These are phyloP conservation scores for Otolemur crassicaudatus DNA, from an alignment of 2,797 vertebrate species.

Conservation along the genomic window DNA sequence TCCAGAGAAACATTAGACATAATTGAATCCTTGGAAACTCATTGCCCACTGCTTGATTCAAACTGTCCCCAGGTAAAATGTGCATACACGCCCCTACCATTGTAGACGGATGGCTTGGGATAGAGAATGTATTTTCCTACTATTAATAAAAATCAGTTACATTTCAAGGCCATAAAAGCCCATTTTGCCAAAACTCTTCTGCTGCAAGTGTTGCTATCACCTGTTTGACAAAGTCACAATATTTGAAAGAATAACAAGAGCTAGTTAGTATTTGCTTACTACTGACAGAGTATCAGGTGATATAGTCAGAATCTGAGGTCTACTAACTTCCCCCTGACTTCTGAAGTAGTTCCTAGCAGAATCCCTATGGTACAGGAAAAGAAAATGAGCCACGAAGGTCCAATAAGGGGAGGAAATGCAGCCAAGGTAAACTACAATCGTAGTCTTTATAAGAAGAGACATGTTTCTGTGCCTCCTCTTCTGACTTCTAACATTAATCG, in stretches of 20 bases:
- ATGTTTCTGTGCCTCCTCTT: neutral
- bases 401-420: neutral
- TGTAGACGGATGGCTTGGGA: neutral
- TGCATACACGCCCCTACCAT: neutral
- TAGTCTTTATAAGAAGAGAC: neutral
- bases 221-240: slow-evolving; percentile 2
- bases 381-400: neutral
- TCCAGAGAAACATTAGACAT: neutral
- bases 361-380: neutral
- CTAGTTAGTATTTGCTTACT: neutral
- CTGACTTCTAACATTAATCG: neutral
- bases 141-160: slow-evolving; percentile 13
- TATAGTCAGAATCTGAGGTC: neutral
- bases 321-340: neutral
- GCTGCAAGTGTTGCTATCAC: neutral
- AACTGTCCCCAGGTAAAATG: neutral
- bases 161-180: neutral
- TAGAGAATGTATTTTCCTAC: neutral
- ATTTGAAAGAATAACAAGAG: slow-evolving; percentile 32
- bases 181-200: neutral
- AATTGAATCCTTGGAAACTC: neutral
- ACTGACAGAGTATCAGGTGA: neutral
- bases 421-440: neutral
- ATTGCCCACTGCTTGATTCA: neutral
- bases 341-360: neutral